Evolutionary conservation across 2,113 vertebrate species (phyloP), one percentile per base, ranked within the genome.

Genomic region (Stigmatopora nigra): DNA sequence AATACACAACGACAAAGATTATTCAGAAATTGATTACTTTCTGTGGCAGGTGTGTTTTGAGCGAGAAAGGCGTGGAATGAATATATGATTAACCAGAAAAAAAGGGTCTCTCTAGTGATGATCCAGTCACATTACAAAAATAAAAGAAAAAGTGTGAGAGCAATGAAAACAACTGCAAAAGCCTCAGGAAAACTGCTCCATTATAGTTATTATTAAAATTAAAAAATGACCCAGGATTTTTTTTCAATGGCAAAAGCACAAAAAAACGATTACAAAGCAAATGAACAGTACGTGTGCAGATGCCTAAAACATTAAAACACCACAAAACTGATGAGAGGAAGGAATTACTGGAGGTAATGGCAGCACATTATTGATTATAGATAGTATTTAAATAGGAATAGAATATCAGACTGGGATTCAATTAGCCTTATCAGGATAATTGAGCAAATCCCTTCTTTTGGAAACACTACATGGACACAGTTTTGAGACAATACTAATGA

Each of bases 1-100:
- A 64, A 83, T 2, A 86, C 45, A 56, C 48, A 31, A 60, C 13
- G 59, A 64, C 35, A 51, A 79, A 3, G 55, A 66, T 25, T 48
- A 57, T 59, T 63, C 8, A 68, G 65, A 31, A 46, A 58, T 13
- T 2, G 35, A 71, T 68, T 25, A 66, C 15, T 61, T 31, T 64
- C 64, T 8, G 45, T 17, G n/a, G 52, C 11, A 13, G 9, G 11
- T 59, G 57, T 16, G 25, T 57, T 57, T 14, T 31, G 22, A 57
- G 25, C 15, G 17, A 19, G 35, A 58, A 36, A 8, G 31, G 31
- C 16, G n/a, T 35, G 55, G 4, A 31, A 31, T 41, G 7, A 38
- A 36, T 58, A 38, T 59, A 48, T 52, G 47, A 44, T 61, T 17
- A 56, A 3, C 47, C 52, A 67, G 51, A 31, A 74, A 76, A 70